Evolutionary conservation across 1,140 invertebrate genomes (phyloP).

Genomic region (Paraescarpia echinospica): DNA sequence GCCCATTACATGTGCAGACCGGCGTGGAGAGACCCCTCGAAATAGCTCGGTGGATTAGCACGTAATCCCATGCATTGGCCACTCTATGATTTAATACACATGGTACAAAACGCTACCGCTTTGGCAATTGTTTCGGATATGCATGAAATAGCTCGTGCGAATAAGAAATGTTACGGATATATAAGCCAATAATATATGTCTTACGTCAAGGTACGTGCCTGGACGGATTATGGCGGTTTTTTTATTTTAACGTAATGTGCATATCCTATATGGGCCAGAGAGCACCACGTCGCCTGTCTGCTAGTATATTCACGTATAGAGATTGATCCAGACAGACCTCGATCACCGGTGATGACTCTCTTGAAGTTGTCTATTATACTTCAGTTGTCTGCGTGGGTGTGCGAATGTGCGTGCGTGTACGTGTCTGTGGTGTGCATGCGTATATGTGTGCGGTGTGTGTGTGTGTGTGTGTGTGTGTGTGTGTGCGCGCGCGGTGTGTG

Average conservation of each 20-base stretch:
- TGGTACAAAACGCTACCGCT: background rate
- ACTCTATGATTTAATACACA: background rate
- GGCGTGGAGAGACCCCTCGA: background rate
- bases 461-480: too few species aligned
- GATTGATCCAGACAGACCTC: background rate
- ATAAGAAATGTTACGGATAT: too few species aligned
- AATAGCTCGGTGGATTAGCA: background rate
- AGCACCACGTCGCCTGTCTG: background rate
- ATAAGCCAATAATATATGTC: background rate
- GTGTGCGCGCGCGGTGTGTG: too few species aligned
- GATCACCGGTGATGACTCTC: background rate
- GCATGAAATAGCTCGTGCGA: too few species aligned
- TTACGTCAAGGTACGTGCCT: background rate
- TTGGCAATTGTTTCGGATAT: background rate
- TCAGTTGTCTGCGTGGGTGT: background rate
- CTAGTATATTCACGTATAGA: background rate
- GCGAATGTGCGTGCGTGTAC: background rate
- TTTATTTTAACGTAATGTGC: background rate
- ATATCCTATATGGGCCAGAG: background rate
- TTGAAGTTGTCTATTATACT: background rate
- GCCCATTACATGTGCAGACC: background rate
- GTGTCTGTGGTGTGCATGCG: background rate
- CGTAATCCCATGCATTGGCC: background rate
- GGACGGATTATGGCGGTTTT: background rate
- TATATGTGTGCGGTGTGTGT: too few species aligned